These are phyloP conservation scores for Haemorhous mexicanus DNA, from an alignment of 2,113 vertebrate genomes.

Conservation along the genomic window DNA sequence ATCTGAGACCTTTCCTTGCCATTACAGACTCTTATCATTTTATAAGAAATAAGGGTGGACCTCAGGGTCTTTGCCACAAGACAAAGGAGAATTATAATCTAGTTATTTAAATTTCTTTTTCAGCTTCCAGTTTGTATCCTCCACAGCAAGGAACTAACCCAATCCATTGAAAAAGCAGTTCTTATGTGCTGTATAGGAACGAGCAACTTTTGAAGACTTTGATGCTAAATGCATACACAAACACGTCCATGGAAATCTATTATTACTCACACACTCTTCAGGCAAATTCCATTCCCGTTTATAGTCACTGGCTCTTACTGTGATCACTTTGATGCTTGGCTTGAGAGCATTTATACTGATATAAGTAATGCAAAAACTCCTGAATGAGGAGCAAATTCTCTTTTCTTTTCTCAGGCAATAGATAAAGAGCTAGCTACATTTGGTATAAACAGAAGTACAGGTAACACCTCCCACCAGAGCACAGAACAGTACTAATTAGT, in stretches of 20 bases:
- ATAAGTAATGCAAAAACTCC: neutral
- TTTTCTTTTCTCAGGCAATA: neutral
- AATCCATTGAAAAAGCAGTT: neutral
- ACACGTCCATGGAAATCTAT: neutral
- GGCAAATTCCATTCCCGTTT: neutral
- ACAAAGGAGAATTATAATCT: neutral
- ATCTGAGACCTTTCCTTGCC: neutral
- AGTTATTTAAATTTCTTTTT: neutral
- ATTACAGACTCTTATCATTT: neutral
- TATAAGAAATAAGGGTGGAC: neutral
- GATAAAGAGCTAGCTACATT: neutral
- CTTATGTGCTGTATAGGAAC: neutral
- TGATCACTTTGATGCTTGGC: neutral
- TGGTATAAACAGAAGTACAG: neutral
- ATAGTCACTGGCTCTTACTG: neutral
- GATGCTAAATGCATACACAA: neutral
- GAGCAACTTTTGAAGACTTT: neutral
- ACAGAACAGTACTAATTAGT: slow-evolving; percentile 16
- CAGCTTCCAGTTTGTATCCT: neutral
- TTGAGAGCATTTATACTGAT: neutral
- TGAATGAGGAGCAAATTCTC: neutral
- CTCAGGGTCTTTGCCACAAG: neutral
- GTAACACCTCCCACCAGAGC: slow-evolving; percentile 7
- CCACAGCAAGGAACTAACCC: neutral
- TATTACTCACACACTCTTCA: neutral